Conservation (phyloP, 2,888 invertebrate genomes). For the Pelosia muscerda region DNA sequence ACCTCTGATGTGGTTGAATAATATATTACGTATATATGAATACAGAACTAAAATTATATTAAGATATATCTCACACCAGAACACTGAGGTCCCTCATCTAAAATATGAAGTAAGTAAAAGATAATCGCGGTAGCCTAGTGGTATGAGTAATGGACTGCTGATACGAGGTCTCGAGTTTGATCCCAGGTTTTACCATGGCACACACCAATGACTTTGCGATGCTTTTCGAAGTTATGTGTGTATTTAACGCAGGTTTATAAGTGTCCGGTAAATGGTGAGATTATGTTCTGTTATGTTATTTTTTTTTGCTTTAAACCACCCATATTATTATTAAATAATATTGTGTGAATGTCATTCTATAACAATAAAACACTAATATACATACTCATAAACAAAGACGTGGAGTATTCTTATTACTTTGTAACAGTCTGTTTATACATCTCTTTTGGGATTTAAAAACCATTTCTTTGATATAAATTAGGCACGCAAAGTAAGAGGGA, state of each 20-base stretch:
- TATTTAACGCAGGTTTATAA: too few species aligned
- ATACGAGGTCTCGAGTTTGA: too few species aligned
- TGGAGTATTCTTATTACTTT: not conserved
- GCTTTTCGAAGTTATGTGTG: too few species aligned
- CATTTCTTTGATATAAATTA: constrained; percentile 4
- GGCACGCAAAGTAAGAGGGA: not conserved
- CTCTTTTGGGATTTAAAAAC: not conserved
- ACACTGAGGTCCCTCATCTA: not conserved
- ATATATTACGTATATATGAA: constrained; percentile 3
- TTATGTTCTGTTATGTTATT: too few species aligned
- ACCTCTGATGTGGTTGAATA: not conserved
- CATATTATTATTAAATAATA: too few species aligned
- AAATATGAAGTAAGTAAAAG: not conserved
- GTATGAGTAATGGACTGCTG: too few species aligned
- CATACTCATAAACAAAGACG: not conserved
- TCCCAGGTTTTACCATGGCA: too few species aligned
- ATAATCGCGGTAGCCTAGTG: too few species aligned
- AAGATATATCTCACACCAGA: not conserved
- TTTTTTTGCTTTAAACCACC: too few species aligned
- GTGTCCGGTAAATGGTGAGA: too few species aligned
- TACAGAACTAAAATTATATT: not conserved
- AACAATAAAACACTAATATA: not conserved
- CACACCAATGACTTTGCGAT: too few species aligned
- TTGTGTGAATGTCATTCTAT: too few species aligned
- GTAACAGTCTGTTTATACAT: not conserved